Evolutionary conservation across 1,140 invertebrate genomes (phyloP).

Genomic region (Pogonomyrmex barbatus): DNA sequence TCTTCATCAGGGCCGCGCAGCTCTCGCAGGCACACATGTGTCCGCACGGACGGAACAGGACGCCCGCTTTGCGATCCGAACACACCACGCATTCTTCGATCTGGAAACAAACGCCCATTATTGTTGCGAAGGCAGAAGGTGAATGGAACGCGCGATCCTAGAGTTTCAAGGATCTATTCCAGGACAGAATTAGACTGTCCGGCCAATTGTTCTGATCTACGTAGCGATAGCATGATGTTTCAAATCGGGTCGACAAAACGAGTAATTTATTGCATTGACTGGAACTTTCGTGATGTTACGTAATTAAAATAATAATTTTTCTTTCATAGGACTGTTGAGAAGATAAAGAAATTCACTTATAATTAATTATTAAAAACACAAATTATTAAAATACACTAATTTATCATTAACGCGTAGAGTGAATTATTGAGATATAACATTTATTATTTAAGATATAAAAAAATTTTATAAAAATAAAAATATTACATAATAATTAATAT

Average conservation of each 20-base stretch:
- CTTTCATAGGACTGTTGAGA: too few species aligned
- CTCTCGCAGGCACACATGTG: slow-evolving; percentile 98
- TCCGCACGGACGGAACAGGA: slow-evolving; percentile 97
- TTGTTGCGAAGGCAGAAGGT: neutral
- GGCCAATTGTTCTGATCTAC: neutral
- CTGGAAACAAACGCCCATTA: slow-evolving; percentile 85
- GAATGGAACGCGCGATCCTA: neutral
- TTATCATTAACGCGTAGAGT: too few species aligned
- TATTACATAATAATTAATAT: too few species aligned
- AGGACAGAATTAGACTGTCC: neutral
- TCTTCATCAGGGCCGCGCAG: slow-evolving; percentile 97
- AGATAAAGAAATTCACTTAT: neutral
- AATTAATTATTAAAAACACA: neutral
- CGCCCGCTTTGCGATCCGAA: slow-evolving; percentile 95
- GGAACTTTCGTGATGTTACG: neutral
- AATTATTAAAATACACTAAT: neutral
- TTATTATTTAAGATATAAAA: too few species aligned
- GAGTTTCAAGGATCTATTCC: neutral
- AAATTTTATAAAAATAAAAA: too few species aligned
- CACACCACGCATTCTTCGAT: slow-evolving; percentile 99
- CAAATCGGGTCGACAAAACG: neutral
- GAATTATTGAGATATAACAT: too few species aligned
- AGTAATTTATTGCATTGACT: neutral
- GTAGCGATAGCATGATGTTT: neutral
- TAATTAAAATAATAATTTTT: too few species aligned